These are phyloP conservation scores for Zoanthus solanderi DNA, from an alignment of 92 coral and sea anemone genomes.

Conservation along the genomic window DNA sequence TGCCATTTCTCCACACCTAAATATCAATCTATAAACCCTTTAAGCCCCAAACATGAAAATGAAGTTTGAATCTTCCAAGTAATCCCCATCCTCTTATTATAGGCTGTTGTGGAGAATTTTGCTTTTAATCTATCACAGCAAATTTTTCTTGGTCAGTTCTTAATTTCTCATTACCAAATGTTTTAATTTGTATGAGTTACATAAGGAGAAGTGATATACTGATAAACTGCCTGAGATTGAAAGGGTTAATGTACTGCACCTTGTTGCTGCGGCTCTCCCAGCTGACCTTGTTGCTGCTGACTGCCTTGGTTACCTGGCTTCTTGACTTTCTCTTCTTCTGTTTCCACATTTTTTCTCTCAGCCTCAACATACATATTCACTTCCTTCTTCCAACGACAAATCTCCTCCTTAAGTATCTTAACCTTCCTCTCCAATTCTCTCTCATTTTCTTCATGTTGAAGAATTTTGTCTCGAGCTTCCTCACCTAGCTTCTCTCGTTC, in stretches of 20 bases:
- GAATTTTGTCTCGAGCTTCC: conserved; percentile 73
- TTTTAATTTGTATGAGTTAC: too few species aligned
- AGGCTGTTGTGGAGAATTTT: too few species aligned
- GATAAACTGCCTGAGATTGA: too few species aligned
- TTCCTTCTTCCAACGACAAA: conserved; percentile 81
- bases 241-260: background rate
- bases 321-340: conserved; percentile 40
- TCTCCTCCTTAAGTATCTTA: conserved; percentile 67
- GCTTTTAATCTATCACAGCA: too few species aligned
- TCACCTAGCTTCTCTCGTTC: conserved; percentile 82
- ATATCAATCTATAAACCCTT: too few species aligned
- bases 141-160: too few species aligned
- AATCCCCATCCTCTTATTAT: too few species aligned
- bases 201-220: background rate
- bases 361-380: conserved; percentile 84
- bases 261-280: background rate
- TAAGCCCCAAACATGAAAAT: too few species aligned
- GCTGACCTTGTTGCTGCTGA: conserved; percentile 29
- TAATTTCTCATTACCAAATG: too few species aligned
- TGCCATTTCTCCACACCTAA: too few species aligned
- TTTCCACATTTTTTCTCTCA: conserved; percentile 68
- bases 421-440: conserved; percentile 47
- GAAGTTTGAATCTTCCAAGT: too few species aligned
- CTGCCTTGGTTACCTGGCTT: conserved; percentile 36
- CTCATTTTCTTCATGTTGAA: conserved; percentile 51